These are phyloP conservation scores for Brevimyrus niger DNA, from an alignment of 2,113 vertebrate species.

Conservation along the genomic window DNA sequence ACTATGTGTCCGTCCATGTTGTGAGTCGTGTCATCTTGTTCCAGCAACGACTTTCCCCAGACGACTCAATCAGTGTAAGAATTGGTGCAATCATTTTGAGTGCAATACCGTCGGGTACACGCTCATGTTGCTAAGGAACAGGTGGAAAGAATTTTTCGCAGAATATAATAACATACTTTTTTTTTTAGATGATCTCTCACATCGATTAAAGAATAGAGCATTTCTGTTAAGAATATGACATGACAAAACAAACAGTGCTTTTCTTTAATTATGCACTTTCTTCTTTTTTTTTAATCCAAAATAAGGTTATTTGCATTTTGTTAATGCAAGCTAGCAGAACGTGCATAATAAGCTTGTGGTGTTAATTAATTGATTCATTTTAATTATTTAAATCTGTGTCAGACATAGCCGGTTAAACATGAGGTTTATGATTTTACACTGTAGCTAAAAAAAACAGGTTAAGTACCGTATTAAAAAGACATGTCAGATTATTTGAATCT, in stretches of 20 bases:
- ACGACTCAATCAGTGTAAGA: constrained; percentile 35
- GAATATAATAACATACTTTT: not conserved
- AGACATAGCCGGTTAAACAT: not conserved
- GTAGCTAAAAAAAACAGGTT: not conserved
- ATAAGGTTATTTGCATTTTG: not conserved
- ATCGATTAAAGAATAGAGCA: not conserved
- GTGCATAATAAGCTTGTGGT: not conserved
- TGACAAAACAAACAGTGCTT: not conserved
- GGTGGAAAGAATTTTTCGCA: constrained; percentile 17
- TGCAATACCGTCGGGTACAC: constrained; percentile 14
- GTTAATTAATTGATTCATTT: not conserved
- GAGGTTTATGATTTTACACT: not conserved
- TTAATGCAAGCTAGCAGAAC: not conserved
- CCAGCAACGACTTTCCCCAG: constrained; percentile 25
- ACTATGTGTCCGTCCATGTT: not conserved
- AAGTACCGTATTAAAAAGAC: not conserved
- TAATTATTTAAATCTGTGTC: not conserved
- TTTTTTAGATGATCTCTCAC: not conserved
- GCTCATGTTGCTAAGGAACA: constrained; percentile 45
- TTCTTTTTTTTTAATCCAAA: not conserved
- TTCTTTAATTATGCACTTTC: not conserved
- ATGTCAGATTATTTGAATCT: not conserved
- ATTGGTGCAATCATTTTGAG: constrained; percentile 40
- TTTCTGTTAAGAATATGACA: not conserved
- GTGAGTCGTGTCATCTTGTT: not conserved